phyloP scores from a whole-genome alignment of 35 echinoderm and acorn worm genomes.

The Apostichopus japonicus region DNA sequence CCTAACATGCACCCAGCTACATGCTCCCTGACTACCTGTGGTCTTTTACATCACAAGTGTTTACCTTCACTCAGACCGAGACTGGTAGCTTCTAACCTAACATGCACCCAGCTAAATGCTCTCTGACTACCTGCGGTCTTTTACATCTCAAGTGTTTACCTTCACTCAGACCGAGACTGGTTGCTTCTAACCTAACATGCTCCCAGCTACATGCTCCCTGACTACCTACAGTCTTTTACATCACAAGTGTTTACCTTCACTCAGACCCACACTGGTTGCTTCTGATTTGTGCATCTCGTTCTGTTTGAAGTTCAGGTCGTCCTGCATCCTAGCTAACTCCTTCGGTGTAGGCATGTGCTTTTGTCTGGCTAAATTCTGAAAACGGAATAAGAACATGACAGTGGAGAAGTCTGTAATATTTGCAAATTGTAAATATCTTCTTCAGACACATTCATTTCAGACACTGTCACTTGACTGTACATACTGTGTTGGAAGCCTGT shows the following conservation, averaged over 20 bases:
- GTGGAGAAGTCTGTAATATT: too few species aligned
- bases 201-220: too few species aligned
- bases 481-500: too few species aligned
- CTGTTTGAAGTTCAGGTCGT: conserved; percentile 96
- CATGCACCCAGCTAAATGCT: too few species aligned
- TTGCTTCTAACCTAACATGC: conserved; percentile 58
- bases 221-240: too few species aligned
- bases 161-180: conserved; percentile 64
- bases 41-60: not conserved
- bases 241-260: conserved; percentile 62
- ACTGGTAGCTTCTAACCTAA: conserved; percentile 68
- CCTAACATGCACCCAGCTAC: too few species aligned
- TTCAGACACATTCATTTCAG: too few species aligned
- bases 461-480: too few species aligned
- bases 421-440: too few species aligned
- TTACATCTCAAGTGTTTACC: too few species aligned
- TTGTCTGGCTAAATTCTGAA: conserved; percentile 79
- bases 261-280: conserved; percentile 77
- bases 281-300: conserved; percentile 99
- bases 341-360: conserved; percentile 97
- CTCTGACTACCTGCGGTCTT: too few species aligned
- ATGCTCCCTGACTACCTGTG: too few species aligned
- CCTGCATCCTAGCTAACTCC: conserved; percentile 94
- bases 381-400: not conserved
- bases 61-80: conserved; percentile 78